Percentiles rank a stretch among this genome's conserved stretches.
These are phyloP conservation scores for Myotis davidii DNA, from an alignment of 2,113 vertebrate species.

Conservation along the genomic window DNA sequence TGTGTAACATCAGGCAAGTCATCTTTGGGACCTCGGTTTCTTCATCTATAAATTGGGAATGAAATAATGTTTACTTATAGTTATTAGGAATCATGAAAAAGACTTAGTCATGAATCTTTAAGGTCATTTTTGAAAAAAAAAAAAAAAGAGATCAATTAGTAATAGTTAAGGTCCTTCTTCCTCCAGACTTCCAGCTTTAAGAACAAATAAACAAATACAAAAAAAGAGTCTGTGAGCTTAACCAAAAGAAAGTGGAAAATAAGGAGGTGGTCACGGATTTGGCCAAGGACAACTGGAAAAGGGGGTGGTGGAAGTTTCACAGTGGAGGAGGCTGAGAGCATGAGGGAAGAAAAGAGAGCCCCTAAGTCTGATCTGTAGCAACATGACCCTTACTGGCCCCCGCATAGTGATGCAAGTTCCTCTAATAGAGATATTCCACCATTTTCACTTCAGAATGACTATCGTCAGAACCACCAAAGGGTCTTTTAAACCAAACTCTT, in stretches of 20 bases:
- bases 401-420: background rate
- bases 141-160: background rate
- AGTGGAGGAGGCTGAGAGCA: background rate
- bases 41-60: background rate
- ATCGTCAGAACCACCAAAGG: background rate
- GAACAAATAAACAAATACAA: background rate
- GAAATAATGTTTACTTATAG: background rate
- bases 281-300: background rate
- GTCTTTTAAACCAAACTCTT: background rate
- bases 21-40: background rate
- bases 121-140: conserved; percentile 29
- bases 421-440: background rate
- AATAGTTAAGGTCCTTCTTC: background rate
- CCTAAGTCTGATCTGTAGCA: background rate
- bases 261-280: background rate
- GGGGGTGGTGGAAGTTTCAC: background rate
- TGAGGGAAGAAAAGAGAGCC: background rate
- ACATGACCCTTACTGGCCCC: background rate
- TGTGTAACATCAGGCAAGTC: background rate
- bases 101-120: background rate
- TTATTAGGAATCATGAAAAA: background rate
- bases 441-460: background rate
- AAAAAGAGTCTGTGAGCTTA: background rate
- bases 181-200: background rate
- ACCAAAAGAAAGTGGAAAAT: background rate